Evolutionary conservation across 2,113 vertebrate species (phyloP).

Genomic region (Emydura subglobosa): DNA sequence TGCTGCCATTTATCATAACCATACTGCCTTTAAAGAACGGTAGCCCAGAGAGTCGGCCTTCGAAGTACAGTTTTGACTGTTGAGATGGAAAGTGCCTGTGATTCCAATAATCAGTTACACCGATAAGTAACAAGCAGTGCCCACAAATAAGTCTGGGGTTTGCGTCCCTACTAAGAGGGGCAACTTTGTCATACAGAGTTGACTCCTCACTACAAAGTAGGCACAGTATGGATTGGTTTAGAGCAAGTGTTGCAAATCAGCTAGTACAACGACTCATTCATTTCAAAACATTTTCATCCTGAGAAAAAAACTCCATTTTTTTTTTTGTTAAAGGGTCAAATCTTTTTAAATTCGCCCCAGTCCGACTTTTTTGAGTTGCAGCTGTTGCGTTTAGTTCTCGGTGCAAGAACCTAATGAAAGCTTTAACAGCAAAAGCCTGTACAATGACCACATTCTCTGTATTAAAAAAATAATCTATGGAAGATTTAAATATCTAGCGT

Average conservation of each 20-base stretch:
- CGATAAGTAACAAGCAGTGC: neutral
- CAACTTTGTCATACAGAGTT: neutral
- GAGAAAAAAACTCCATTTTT: neutral
- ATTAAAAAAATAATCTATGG: neutral
- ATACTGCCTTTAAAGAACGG: neutral
- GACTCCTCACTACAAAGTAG: neutral
- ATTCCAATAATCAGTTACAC: neutral
- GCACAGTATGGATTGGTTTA: neutral
- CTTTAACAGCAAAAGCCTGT: neutral
- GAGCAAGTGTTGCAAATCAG: neutral
- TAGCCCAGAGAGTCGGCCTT: neutral
- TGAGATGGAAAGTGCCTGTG: neutral
- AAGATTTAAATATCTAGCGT: neutral
- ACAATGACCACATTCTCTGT: neutral
- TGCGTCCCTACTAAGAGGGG: neutral
- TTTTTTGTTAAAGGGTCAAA: neutral
- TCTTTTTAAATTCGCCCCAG: neutral
- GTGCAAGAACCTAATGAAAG: neutral
- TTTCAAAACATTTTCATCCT: neutral
- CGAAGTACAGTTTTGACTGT: neutral
- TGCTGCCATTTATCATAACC: conserved; percentile 25
- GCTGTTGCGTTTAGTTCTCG: neutral
- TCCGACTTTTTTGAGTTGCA: neutral
- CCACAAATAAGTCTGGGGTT: neutral
- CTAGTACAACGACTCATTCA: conserved; percentile 9